phyloP scores from a whole-genome alignment of 2,797 vertebrate genomes.

The Pyrocephalus nanus region DNA sequence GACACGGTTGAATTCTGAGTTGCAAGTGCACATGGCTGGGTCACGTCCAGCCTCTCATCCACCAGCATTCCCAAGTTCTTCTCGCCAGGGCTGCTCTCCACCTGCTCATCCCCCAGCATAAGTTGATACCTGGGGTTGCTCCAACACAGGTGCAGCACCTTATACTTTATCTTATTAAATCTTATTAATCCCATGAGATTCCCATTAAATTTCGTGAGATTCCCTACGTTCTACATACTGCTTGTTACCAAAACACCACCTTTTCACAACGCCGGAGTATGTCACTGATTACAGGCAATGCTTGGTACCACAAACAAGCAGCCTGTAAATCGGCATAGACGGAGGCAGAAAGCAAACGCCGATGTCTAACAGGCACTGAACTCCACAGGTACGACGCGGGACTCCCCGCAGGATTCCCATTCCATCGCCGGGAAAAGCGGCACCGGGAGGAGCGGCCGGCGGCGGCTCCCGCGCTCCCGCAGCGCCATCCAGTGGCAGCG shows the following conservation, averaged over 20 bases:
- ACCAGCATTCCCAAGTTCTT: neutral
- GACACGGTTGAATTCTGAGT: neutral
- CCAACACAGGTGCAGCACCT: neutral
- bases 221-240: rapidly evolving
- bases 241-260: neutral
- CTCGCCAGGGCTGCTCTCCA: neutral
- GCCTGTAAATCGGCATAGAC: rapidly evolving
- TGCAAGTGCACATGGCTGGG: neutral
- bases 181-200: neutral
- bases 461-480: constrained; percentile 67
- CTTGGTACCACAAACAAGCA: neutral
- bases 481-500: constrained; percentile 74
- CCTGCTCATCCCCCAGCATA: neutral
- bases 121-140: too few species aligned
- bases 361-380: neutral
- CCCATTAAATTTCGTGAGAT: neutral
- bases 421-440: neutral
- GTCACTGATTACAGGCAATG: too few species aligned
- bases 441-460: neutral
- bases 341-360: too few species aligned
- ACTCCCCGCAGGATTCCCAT: neutral
- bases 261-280: rapidly evolving
- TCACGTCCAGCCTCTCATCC: neutral
- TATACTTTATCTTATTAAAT: neutral
- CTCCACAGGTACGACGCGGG: neutral